Base-by-base conservation (phyloP, 1,140 invertebrate genomes). In the Heliconius himera region DNA sequence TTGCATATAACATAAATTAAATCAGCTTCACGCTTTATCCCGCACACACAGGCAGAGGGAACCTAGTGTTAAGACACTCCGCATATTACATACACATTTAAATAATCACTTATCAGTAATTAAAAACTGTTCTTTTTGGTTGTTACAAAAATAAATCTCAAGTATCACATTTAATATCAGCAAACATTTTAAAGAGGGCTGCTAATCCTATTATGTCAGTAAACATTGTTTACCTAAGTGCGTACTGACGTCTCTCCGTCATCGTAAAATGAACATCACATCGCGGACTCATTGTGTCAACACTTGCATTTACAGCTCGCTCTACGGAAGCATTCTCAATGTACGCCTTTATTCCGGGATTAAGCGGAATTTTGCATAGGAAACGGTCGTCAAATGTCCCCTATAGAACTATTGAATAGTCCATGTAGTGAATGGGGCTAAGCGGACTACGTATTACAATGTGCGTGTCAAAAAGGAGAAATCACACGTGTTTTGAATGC, bases 331-430 rank as follows among this genome's bases (percentile, higher is more conserved):
- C 90, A 78, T 83, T 80, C 78, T 75, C 73, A 75, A 8, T 74
- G 74, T 38, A 77, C 79, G 54, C 76, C 78, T 82, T 82, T 82
- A 82, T 82, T 82, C 81, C 66, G 87, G 91, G 91, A 93, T 93
- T 92, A 91, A 87, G 86, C 82, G 84, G 85, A 85, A 93, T 92
- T 92, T 92, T 90, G 90, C 91, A 91, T 93, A 92, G 91, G 82
- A 83, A 81, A 81, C 86, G 84, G 87, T 91, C 90, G 88, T 89
- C 89, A 87, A 90, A 91, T 90, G 86, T 91, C 86, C 80, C 70
- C 73, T 82, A 82, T 82, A 79, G 78, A 74, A 51, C 74, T 29
- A 79, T 79, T 79, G 75, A 81, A 78, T 66, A 26, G 70, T 60
- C 74, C 71, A 66, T 49, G 13, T 16, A 46, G 0, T 89, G 88